Evolutionary conservation across 2,797 vertebrate species (phyloP).

Genomic region (Alouatta caraya): DNA sequence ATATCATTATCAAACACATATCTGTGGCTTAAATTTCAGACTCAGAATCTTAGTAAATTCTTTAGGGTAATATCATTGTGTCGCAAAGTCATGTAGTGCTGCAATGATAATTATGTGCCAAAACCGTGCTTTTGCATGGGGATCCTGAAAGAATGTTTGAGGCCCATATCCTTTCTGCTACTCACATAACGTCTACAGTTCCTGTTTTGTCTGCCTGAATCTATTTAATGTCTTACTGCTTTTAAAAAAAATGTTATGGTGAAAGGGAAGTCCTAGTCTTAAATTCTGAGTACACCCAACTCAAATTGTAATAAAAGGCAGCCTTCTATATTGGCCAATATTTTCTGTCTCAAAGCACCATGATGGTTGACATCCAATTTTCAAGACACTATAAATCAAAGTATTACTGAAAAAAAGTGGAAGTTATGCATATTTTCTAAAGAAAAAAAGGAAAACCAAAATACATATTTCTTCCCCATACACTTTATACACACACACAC

Average conservation of each 20-base stretch:
- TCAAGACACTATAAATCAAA: background rate
- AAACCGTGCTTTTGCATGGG: constrained; percentile 33
- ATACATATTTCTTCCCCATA: background rate
- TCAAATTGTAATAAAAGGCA: constrained; percentile 36
- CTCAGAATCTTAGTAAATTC: constrained; percentile 40
- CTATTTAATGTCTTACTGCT: constrained; percentile 27
- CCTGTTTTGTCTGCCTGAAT: constrained; percentile 67
- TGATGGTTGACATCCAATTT: constrained; percentile 34
- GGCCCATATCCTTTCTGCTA: constrained; percentile 23
- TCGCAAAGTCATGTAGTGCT: constrained; percentile 4
- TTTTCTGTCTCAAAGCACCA: constrained; percentile 25
- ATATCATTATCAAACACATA: background rate
- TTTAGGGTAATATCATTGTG: constrained; percentile 46
- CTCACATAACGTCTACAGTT: constrained; percentile 57
- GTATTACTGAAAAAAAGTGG: background rate
- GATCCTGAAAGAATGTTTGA: background rate
- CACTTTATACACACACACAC: background rate
- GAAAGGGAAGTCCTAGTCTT: constrained; percentile 46
- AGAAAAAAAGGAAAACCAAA: background rate
- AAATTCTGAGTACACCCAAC: constrained; percentile 14
- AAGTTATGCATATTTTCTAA: background rate
- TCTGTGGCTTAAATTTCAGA: constrained; percentile 47
- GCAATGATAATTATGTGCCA: constrained; percentile 47
- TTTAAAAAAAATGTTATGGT: constrained; percentile 35
- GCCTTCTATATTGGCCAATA: constrained; percentile 4